Evolutionary conservation across 2,113 vertebrate species (phyloP), one percentile per base, ranked within the genome.

Genomic region (Sprattus sprattus): DNA sequence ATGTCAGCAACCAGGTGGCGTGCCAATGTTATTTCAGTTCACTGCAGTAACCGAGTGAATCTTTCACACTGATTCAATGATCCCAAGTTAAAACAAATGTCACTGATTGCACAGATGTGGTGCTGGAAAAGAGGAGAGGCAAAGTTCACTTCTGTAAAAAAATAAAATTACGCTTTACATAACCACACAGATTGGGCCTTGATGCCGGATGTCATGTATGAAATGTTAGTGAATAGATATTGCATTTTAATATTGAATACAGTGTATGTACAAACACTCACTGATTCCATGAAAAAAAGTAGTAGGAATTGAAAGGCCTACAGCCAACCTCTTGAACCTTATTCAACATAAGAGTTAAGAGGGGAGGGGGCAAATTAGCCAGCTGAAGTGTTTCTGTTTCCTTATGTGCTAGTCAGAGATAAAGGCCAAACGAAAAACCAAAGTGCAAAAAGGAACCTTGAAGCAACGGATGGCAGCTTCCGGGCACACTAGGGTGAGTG

Each of bases 51-150:
- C 52, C 64, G 11, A 28, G 28, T 28, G 25, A 71, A 71, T 71
- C n/a, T 28, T 71, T 71, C 64, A 71, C 64, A 71, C 64, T 13
- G 7, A 28, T 71, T 71, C 64, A 71, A 71, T 10, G 64, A 71
- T 71, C 64, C 32, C 9, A 2, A 4, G 64, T 71, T 71, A 71
- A 71, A 71, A 71, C 64, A 71, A 71, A 71, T 71, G 64, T 3
- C 64, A 71, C 64, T 71, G 64, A 71, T 71, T 71, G 64, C 64
- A 10, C n/a, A 67, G 60, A 67, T 67, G 60, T 67, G 5, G 60
- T 67, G 5, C 60, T 25, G n/a, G 60, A 67, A 10, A 28, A 25
- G 60, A 67, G n/a, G 5, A n/a, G 10, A 67, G 22, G 60, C 57
- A 64, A 9, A 64, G 22, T 13, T 0, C n/a, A 25, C 64, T 25